A percentile compares a stretch with the other conserved stretches of the same genome.
These are phyloP conservation scores for Apistogramma diplotaenia DNA, from an alignment of 2,113 vertebrate genomes.

Conservation along the genomic window DNA sequence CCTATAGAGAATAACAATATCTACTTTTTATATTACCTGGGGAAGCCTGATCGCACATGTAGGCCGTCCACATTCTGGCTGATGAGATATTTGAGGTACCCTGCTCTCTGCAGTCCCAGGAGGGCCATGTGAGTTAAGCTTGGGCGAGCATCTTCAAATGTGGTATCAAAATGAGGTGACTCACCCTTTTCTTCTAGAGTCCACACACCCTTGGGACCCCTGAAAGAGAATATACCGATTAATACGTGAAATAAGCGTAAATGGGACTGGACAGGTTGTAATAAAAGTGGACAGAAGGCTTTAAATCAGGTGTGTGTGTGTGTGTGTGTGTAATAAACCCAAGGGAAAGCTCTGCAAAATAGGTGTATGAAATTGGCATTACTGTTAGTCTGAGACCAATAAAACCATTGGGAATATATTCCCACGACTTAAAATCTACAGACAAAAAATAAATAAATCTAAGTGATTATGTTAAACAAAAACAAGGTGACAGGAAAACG, in stretches of 20 bases:
- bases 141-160: conserved; percentile 90
- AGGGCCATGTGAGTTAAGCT: conserved; percentile 93
- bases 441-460: neutral
- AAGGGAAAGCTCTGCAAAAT: neutral
- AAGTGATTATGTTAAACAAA: neutral
- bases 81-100: conserved; percentile 90
- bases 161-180: conserved; percentile 89
- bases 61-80: conserved; percentile 98
- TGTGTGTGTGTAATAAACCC: neutral
- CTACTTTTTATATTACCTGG: conserved; percentile 79
- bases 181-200: conserved; percentile 93
- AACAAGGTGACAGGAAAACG: neutral
- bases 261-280: neutral
- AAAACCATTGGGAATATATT: neutral
- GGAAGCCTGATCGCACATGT: conserved; percentile 93
- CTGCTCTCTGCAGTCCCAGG: conserved; percentile 86
- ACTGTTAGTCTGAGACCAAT: neutral
- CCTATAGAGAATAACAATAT: neutral
- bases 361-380: neutral
- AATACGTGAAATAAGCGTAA: neutral
- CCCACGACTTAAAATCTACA: neutral
- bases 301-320: neutral
- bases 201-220: conserved; percentile 97
- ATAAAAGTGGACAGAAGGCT: neutral
- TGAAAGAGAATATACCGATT: conserved; percentile 47